These are phyloP conservation scores for Drosophila prostipennis DNA, from an alignment of 2,888 invertebrate species.

Conservation along the genomic window DNA sequence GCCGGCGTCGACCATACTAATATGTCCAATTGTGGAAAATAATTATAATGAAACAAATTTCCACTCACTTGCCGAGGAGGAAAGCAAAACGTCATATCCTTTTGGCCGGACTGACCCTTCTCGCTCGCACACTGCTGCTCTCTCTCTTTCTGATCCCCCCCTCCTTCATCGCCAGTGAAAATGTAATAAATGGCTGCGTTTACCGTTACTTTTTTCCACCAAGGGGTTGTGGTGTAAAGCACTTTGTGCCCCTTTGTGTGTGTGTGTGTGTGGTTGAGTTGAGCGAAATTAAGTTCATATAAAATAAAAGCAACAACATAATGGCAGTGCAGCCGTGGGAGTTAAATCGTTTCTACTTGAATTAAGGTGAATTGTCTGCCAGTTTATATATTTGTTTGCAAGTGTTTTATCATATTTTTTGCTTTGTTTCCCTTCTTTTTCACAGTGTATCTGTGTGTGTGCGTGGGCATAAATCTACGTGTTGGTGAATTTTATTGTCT, in stretches of 20 bases:
- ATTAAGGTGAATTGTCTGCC: constrained; percentile 68
- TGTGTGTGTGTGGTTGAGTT: constrained; percentile 59
- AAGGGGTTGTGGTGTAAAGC: constrained; percentile 64
- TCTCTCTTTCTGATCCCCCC: constrained; percentile 14
- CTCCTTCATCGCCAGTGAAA: constrained; percentile 22
- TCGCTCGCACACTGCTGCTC: constrained; percentile 47
- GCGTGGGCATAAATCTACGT: constrained; percentile 61
- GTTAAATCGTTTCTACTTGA: constrained; percentile 75
- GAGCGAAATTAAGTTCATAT: constrained; percentile 76
- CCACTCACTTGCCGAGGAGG: constrained; percentile 81
- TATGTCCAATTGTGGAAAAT: constrained; percentile 85
- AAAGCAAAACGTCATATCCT: constrained; percentile 80
- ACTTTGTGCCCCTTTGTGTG: constrained; percentile 30
- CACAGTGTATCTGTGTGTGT: constrained; percentile 24
- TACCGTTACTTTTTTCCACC: constrained; percentile 70
- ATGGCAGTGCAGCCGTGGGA: constrained; percentile 70
- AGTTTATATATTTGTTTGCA: constrained; percentile 1
- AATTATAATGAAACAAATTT: constrained; percentile 85
- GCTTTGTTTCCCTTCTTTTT: background rate
- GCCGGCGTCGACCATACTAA: constrained; percentile 82
- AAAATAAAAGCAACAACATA: constrained; percentile 72
- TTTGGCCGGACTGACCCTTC: constrained; percentile 56
- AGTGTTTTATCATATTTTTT: background rate
- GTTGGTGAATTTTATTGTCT: constrained; percentile 67
- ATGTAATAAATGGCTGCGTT: constrained; percentile 78